These are phyloP conservation scores for Bungarus multicinctus DNA, from an alignment of 2,113 vertebrate species.

Conservation along the genomic window DNA sequence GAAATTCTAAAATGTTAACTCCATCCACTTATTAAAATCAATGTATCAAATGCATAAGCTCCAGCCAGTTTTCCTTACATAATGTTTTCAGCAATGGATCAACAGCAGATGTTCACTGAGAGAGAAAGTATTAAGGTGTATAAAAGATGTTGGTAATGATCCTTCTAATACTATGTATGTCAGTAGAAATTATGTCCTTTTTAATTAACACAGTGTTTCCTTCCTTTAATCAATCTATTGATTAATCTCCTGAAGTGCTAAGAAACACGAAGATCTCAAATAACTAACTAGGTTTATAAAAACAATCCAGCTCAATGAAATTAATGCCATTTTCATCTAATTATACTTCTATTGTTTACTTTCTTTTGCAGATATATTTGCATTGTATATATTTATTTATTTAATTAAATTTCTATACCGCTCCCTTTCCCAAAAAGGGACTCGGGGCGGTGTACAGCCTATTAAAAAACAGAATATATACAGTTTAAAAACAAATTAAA, in stretches of 20 bases:
- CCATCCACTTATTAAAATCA: not conserved
- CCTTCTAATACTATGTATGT: not conserved
- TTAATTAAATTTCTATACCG: too few species aligned
- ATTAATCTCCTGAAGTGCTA: not conserved
- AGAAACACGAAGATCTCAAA: not conserved
- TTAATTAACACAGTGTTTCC: not conserved
- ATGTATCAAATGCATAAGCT: not conserved
- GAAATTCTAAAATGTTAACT: not conserved
- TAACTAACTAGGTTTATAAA: not conserved
- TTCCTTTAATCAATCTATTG: not conserved
- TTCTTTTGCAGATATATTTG: not conserved
- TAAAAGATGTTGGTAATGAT: not conserved
- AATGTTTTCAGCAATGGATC: not conserved
- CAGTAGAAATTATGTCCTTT: not conserved
- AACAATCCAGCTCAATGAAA: not conserved
- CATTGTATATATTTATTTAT: too few species aligned
- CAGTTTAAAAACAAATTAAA: too few species aligned
- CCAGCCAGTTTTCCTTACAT: not conserved
- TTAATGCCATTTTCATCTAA: not conserved
- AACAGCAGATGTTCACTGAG: not conserved
- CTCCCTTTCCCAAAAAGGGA: too few species aligned
- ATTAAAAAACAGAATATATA: too few species aligned
- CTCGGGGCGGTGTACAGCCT: too few species aligned
- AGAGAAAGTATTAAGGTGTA: not conserved
- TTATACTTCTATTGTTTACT: not conserved